A percentile compares a stretch with the other conserved stretches of the same genome.
Evolutionary conservation across 2,888 invertebrate genomes (phyloP).

Genomic region (Stegana nigrithorax): DNA sequence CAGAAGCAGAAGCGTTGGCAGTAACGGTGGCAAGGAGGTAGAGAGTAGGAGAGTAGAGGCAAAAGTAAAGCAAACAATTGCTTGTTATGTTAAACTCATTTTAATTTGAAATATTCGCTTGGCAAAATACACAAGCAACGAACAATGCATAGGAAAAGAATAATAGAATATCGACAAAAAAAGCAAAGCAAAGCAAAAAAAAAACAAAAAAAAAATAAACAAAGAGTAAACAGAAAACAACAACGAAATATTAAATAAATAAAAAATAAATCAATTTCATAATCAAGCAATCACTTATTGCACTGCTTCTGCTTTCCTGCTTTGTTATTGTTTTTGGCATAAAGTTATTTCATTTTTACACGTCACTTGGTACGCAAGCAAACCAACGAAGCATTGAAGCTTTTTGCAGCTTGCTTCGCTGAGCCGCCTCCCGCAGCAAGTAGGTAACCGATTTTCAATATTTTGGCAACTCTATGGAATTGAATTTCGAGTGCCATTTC

Average conservation of each 20-base stretch:
- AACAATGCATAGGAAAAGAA: neutral
- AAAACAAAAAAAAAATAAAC: neutral
- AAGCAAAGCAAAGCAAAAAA: neutral
- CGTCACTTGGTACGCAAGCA: too few relatives aligned
- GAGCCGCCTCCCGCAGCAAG: too few relatives aligned
- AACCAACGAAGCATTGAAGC: too few relatives aligned
- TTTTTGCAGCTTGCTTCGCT: too few relatives aligned
- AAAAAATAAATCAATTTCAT: constrained; percentile 6
- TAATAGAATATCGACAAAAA: neutral
- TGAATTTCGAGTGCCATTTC: neutral
- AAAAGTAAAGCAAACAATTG: neutral
- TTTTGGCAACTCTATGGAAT: neutral
- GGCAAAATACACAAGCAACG: neutral
- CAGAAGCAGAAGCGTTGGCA: too few relatives aligned
- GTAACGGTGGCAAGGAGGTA: too few relatives aligned
- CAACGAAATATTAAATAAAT: neutral
- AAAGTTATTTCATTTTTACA: too few relatives aligned
- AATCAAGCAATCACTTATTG: constrained; percentile 7
- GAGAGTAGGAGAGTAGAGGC: too few relatives aligned
- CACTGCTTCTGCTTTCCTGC: too few relatives aligned
- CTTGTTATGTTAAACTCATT: neutral
- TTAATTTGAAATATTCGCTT: constrained; percentile 3
- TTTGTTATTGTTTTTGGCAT: too few relatives aligned
- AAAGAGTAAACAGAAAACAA: neutral
- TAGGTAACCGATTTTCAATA: too few relatives aligned